These are phyloP conservation scores for Hydrozoanthus tunicans DNA, from an alignment of 64 coral and sea anemone genomes.

Conservation along the genomic window DNA sequence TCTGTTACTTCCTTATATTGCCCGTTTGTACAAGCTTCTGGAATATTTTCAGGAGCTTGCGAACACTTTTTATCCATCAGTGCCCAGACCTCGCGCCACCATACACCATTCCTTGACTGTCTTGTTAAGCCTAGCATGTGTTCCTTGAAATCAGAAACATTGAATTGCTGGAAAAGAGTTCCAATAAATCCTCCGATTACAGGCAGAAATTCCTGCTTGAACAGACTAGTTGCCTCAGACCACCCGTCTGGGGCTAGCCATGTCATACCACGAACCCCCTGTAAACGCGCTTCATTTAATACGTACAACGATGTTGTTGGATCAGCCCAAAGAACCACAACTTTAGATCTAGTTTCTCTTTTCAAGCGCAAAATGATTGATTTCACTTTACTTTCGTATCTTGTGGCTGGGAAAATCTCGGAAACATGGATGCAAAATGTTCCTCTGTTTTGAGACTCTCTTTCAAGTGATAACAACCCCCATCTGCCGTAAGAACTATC, in stretches of 20 bases:
- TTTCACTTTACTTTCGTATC: conserved; percentile 71
- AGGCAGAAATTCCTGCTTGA: conserved; percentile 44
- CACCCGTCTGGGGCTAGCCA: conserved; percentile 82
- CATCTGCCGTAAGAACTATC: conserved; percentile 48
- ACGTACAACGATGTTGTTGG: conserved; percentile 54
- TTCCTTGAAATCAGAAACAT: conserved; percentile 27
- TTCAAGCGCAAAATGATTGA: conserved; percentile 66
- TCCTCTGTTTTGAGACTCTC: conserved; percentile 42
- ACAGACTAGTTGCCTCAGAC: conserved; percentile 69
- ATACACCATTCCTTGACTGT: background rate
- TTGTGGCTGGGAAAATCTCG: conserved; percentile 49
- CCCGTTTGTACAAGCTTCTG: background rate
- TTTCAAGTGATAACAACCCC: conserved; percentile 36
- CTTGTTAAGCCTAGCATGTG: conserved; percentile 22
- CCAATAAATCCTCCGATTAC: conserved; percentile 76
- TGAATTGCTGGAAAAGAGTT: conserved; percentile 39
- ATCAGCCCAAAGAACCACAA: conserved; percentile 73
- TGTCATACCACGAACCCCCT: conserved; percentile 48
- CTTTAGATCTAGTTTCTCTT: conserved; percentile 51
- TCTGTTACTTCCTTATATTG: conserved; percentile 46
- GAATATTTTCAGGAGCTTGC: background rate
- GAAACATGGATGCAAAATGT: conserved; percentile 37
- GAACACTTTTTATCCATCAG: conserved; percentile 15
- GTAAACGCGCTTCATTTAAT: conserved; percentile 41
- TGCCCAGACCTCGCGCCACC: conserved; percentile 27